Conservation (phyloP, 2,888 invertebrate species). For the Cataglyphis albicans region DNA sequence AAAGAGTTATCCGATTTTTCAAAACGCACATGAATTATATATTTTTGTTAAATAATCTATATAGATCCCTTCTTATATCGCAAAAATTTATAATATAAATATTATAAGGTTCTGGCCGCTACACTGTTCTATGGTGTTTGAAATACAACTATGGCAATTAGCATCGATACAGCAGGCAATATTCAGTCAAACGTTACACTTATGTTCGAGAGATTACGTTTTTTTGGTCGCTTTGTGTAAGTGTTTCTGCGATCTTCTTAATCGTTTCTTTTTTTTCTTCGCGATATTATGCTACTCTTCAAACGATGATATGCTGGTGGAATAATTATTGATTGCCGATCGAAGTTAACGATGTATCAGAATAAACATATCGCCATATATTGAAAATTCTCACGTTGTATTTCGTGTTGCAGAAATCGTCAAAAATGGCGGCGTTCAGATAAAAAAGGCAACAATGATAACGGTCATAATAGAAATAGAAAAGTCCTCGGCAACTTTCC, state of each 20-base stretch:
- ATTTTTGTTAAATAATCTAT: conserved; percentile 9
- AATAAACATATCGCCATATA: conserved; percentile 38
- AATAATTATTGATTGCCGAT: conserved; percentile 23
- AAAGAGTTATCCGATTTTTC: not conserved
- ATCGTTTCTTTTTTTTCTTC: conserved; percentile 41
- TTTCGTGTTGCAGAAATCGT: conserved; percentile 60
- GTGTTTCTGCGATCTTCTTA: not conserved
- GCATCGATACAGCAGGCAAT: conserved; percentile 28
- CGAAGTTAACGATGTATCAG: conserved; percentile 35
- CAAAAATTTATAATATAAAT: conserved; percentile 17
- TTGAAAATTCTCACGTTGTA: conserved; percentile 6
- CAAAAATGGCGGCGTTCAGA: conserved; percentile 66
- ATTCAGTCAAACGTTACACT: conserved; percentile 33
- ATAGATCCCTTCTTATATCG: not conserved
- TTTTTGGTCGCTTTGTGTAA: conserved; percentile 39
- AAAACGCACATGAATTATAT: conserved; percentile 13
- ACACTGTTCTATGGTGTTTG: conserved; percentile 18
- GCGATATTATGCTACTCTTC: conserved; percentile 31
- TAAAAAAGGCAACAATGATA: conserved; percentile 72
- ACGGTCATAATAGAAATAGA: conserved; percentile 65
- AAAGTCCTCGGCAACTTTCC: conserved; percentile 59
- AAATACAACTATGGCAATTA: conserved; percentile 29
- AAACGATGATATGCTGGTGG: conserved; percentile 64
- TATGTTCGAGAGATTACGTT: conserved; percentile 26
- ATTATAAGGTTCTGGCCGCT: conserved; percentile 10